Conservation (phyloP, 2,888 invertebrate genomes). For the Temnothorax rugatulus region DNA sequence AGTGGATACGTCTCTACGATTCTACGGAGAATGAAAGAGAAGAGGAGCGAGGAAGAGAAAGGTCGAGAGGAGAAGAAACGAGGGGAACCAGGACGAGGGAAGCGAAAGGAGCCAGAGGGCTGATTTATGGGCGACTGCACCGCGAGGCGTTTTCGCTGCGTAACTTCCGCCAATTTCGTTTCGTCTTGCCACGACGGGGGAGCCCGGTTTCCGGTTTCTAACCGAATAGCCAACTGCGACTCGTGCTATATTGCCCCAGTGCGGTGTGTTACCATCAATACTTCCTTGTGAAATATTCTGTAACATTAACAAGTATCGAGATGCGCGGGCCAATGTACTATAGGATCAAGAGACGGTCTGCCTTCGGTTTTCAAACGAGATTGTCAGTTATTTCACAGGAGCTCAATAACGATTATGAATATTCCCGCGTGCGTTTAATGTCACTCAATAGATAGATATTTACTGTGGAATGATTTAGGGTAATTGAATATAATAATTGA, state of each 20-base stretch:
- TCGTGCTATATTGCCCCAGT: conserved; percentile 26
- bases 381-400: background rate
- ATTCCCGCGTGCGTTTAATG: background rate
- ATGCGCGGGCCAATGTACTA: background rate
- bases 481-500: conserved; percentile 8
- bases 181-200: conserved; percentile 67
- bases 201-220: conserved; percentile 68
- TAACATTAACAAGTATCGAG: background rate
- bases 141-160: conserved; percentile 73
- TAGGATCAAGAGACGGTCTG: background rate
- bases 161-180: conserved; percentile 76
- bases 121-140: conserved; percentile 73
- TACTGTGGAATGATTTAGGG: background rate
- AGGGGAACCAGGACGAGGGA: background rate
- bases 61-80: background rate
- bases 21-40: conserved; percentile 30
- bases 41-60: conserved; percentile 14
- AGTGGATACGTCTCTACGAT: conserved; percentile 64
- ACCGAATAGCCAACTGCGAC: conserved; percentile 59
- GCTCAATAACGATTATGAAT: background rate
- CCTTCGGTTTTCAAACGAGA: background rate
- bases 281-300: conserved; percentile 35
- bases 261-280: conserved; percentile 14
- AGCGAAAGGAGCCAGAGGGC: conserved; percentile 32
- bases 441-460: background rate